Base-by-base conservation (phyloP, 2,113 vertebrate species). In the Crotalus viridis region DNA sequence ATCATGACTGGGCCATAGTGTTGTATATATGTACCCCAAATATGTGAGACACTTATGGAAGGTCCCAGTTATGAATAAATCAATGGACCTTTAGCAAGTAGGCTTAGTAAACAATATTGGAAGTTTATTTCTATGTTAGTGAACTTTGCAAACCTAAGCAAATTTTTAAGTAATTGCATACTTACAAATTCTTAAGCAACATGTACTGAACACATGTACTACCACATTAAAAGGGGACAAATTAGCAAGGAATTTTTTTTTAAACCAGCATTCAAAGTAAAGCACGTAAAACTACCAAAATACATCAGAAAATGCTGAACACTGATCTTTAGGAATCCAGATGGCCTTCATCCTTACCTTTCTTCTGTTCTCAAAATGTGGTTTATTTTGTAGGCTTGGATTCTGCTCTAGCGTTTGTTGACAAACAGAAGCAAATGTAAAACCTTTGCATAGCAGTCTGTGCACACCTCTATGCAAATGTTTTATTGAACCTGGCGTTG, bases 381-480 rank as follows among this genome's bases (percentile, higher is more conserved):
- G 89, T 12, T 48, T 52, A 52, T 52, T 33, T 81, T 59, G n/a
- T 85, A 52, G 54, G 28, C 33, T 64, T 51, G 54, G 55, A 15
- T 12, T 89, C 7, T 28, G 26, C 54, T 17, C 52, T 51, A 55
- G 17, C 10, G 39, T 0, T 0, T 93, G 89, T 69, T 0, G 51
- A 87, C 57, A 48, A 46, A 85, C 61, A 94, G 94, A 94, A 93
- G 61, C 55, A 64, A 93, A 93, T 92, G 59, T 95, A 93, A 92
- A 56, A 90, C 17, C 33, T 43, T 81, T 81, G 89, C 74, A 88
- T 92, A 85, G 81, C 94, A 95, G 92, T 91, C 22, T 61, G 88
- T 54, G 51, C 90, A 81, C 91, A 94, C 93, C 94, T 93, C 33
- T 93, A 95, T 96, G 94, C 94, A 96, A 94, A 96, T 96, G 93